phyloP scores from a whole-genome alignment of 1,140 invertebrate genomes.

The Drosophila sucinea region DNA sequence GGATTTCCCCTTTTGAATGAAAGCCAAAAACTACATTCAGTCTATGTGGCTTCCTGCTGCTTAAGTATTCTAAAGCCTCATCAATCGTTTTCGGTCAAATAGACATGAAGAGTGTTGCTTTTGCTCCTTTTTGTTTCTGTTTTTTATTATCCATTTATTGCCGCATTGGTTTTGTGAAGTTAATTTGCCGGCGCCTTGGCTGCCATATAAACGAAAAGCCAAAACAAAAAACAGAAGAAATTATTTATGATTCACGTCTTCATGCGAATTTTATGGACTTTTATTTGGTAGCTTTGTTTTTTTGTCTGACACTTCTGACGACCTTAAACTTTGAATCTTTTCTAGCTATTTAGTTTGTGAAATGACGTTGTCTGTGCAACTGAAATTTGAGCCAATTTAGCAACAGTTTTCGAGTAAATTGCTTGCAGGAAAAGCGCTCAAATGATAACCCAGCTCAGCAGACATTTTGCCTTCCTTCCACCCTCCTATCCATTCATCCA shows the following conservation, averaged over 20 bases:
- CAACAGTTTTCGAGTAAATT: constrained; percentile 50
- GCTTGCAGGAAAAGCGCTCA: constrained; percentile 32
- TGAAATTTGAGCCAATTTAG: constrained; percentile 54
- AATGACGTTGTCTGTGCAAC: constrained; percentile 11
- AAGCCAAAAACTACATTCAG: constrained; percentile 10
- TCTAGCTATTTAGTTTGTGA: constrained; percentile 14
- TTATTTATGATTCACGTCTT: constrained; percentile 51
- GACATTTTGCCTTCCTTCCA: background rate
- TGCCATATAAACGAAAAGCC: background rate
- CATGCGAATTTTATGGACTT: constrained; percentile 55
- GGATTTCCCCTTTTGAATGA: constrained; percentile 1
- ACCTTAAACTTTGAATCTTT: constrained; percentile 36
- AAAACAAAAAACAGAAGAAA: constrained; percentile 29
- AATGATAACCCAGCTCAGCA: constrained; percentile 37
- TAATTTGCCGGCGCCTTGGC: constrained; percentile 42
- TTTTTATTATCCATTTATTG: constrained; percentile 34
- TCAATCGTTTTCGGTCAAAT: constrained; percentile 29
- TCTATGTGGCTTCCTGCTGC: constrained; percentile 3
- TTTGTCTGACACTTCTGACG: constrained; percentile 9
- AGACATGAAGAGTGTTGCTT: constrained; percentile 15
- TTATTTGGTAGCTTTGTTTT: constrained; percentile 40
- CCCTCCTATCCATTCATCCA: background rate
- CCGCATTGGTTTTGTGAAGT: constrained; percentile 38
- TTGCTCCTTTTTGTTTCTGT: background rate
- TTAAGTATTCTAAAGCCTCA: constrained; percentile 12